Base-by-base conservation (phyloP, 2,888 invertebrate genomes). In the Ornithoptera alexandrae region DNA sequence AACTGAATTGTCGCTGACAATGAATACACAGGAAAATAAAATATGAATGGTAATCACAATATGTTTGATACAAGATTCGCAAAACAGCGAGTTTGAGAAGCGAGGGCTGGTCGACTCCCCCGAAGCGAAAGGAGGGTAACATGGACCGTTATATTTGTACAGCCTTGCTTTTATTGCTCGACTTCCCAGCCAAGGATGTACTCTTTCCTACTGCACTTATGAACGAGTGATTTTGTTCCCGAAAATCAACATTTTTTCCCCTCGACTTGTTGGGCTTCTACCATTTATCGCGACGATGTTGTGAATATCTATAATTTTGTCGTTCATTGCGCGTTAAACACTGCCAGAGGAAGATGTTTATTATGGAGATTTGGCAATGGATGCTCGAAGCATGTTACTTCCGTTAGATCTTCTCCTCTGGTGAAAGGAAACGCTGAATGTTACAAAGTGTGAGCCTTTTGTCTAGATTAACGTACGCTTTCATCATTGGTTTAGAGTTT, bases 371-470 rank as follows among this genome's bases (percentile, higher is more conserved):
- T 61, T 62, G 58, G 86, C 79, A 79, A 80, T 89, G 88, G 75
- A 83, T 75, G 20, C 12, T n/a, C 70, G 63, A 73, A 62, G 72
- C 68, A 59, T 63, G 70, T 70, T 74, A 69, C 75, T 61, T 72
- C 77, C 77, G 79, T 76, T 15, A 15, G 46, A 46, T 12, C 46
- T 46, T 46, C 46, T 46, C 46, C 74, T 67, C 74, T 79, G 80
- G 85, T 86, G 81, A 77, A 77, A 81, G 86, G 86, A 82, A 83
- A 86, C 86, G 86, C 85, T 90, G 90, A 91, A 91, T 87, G 90
- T 88, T 90, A 91, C 90, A 92, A 91, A 92, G 89, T 90, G 91
- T 81, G 90, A 89, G 89, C 87, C 92, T 92, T 91, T 92, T 92
- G 92, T 92, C 89, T 88, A 79, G 81, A 79, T 84, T 86, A 90